These are phyloP conservation scores for Monomorium pharaonis DNA, from an alignment of 1,140 invertebrate genomes.

Conservation along the genomic window DNA sequence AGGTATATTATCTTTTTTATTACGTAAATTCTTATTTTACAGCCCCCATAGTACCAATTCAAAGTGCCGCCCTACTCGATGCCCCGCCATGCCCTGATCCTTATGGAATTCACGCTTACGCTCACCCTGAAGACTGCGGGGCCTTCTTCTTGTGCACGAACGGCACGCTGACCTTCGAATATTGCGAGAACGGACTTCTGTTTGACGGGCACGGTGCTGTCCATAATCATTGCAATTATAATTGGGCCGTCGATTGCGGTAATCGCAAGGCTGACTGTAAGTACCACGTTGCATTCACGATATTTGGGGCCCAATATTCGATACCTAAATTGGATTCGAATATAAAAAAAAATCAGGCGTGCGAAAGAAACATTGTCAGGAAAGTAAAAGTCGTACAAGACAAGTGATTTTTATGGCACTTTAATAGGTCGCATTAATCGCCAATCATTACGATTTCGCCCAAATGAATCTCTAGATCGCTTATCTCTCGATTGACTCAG, in stretches of 20 bases:
- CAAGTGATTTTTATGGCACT: constrained; percentile 51
- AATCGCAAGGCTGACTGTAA: constrained; percentile 92
- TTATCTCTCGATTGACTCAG: not conserved
- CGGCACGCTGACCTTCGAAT: constrained; percentile 94
- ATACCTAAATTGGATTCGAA: too few species aligned
- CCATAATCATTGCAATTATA: constrained; percentile 96
- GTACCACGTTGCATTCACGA: constrained; percentile 77
- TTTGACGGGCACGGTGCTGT: constrained; percentile 95
- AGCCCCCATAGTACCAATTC: not conserved
- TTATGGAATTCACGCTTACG: constrained; percentile 91
- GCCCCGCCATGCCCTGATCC: constrained; percentile 88
- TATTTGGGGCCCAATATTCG: not conserved
- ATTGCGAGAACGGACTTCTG: constrained; percentile 95
- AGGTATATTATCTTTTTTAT: not conserved
- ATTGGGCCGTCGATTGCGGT: constrained; percentile 96
- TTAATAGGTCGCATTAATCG: constrained; percentile 55
- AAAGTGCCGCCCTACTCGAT: constrained; percentile 63
- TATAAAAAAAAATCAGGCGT: not conserved
- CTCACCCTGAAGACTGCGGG: constrained; percentile 93
- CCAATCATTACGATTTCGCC: constrained; percentile 36
- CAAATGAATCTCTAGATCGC: constrained; percentile 1
- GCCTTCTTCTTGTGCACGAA: constrained; percentile 96
- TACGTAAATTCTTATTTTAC: not conserved
- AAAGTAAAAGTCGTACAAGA: constrained; percentile 56
- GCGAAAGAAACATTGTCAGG: not conserved